These are phyloP conservation scores for Tenualosa thibaudeaui DNA, from an alignment of 2,797 vertebrate species.

Conservation along the genomic window DNA sequence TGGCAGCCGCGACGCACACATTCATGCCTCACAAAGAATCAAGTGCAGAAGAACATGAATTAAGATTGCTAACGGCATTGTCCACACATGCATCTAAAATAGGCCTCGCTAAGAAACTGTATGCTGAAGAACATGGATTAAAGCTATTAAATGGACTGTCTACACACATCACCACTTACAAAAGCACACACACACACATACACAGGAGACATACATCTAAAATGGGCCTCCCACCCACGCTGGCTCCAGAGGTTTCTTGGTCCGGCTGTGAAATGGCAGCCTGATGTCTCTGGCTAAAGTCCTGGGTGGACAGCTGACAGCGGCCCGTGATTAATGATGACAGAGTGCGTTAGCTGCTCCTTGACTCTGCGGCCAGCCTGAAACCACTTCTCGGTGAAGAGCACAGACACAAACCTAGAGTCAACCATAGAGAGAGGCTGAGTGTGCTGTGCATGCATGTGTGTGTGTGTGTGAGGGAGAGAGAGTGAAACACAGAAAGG, in stretches of 20 bases:
- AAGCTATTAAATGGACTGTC: neutral
- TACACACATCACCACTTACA: neutral
- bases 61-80: neutral
- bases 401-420: slow-evolving; percentile 21
- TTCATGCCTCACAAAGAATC: neutral
- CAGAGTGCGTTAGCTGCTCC: slow-evolving; percentile 61
- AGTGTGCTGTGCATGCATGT: neutral
- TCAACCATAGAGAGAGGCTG: neutral
- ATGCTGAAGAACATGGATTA: neutral
- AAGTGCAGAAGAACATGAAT: neutral
- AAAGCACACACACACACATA: neutral
- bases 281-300: slow-evolving; percentile 44
- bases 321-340: slow-evolving; percentile 70
- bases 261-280: slow-evolving; percentile 28
- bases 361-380: slow-evolving; percentile 60
- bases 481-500: neutral
- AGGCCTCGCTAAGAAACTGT: neutral
- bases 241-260: slow-evolving; percentile 49
- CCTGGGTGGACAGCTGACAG: slow-evolving; percentile 60
- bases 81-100: neutral
- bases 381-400: slow-evolving; percentile 58
- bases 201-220: neutral
- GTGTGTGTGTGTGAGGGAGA: neutral
- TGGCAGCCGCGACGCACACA: neutral
- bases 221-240: slow-evolving; percentile 6